Percentiles rank a stretch among this genome's conserved stretches.
These are phyloP conservation scores for Petromus typicus DNA, from an alignment of 2,113 vertebrate genomes.

Conservation along the genomic window DNA sequence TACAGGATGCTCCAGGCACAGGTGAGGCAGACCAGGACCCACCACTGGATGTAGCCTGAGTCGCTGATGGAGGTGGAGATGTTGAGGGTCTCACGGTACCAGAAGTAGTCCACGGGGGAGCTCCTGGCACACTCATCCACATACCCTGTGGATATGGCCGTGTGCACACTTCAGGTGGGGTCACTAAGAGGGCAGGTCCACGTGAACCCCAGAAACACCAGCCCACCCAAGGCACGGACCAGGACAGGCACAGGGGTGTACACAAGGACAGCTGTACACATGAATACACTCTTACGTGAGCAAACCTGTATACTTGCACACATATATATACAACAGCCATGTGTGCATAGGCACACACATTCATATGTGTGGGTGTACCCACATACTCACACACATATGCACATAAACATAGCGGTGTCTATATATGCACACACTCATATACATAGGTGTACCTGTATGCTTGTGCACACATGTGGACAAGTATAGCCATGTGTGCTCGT, in stretches of 20 bases:
- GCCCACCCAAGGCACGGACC: background rate
- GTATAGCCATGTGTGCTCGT: background rate
- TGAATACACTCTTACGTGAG: no score
- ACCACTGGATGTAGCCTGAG: conserved; percentile 93
- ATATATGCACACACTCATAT: background rate
- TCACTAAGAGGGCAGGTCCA: accelerated
- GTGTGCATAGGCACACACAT: no score
- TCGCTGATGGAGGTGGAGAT: conserved; percentile 88
- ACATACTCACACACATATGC: no score
- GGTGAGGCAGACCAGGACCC: conserved; percentile 90
- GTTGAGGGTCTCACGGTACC: conserved; percentile 95
- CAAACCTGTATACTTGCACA: no score
- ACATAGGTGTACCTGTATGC: background rate
- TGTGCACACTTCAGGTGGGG: accelerated
- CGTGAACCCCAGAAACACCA: background rate
- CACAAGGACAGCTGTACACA: no score
- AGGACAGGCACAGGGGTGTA: accelerated
- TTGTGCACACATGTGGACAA: no score
- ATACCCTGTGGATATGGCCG: conserved; percentile 80
- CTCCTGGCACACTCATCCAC: conserved; percentile 92
- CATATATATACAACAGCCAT: no score
- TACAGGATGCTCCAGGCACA: conserved; percentile 92
- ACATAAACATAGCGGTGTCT: background rate
- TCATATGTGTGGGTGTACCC: no score
- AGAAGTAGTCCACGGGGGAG: conserved; percentile 95